A percentile compares a stretch with the other conserved stretches of the same genome.
phyloP scores from a whole-genome alignment of 1,140 invertebrate species.

The Propsilocerus akamusi region DNA sequence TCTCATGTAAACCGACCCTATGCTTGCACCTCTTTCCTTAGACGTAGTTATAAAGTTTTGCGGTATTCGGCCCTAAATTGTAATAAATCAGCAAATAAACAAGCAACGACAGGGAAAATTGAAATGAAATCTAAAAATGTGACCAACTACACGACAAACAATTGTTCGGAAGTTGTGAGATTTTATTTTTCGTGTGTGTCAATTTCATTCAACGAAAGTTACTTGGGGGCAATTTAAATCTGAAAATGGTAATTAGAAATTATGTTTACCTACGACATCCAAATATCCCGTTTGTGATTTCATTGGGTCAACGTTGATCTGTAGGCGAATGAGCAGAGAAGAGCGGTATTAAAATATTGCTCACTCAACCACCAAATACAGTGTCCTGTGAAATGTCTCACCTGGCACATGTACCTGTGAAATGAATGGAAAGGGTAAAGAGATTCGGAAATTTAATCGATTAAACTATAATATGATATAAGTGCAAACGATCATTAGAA shows the following conservation, averaged over 20 bases:
- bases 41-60: too few species aligned
- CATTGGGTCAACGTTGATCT: constrained; percentile 76
- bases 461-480: not conserved
- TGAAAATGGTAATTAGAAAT: too few species aligned
- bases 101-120: constrained; percentile 2
- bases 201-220: too few species aligned
- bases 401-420: not conserved
- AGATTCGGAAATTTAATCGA: not conserved
- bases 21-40: too few species aligned
- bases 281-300: constrained; percentile 67
- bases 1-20: too few species aligned
- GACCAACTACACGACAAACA: too few species aligned
- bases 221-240: too few species aligned
- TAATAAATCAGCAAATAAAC: not conserved
- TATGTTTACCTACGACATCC: constrained; percentile 54
- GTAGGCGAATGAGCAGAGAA: constrained; percentile 27
- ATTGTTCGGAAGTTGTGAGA: too few species aligned
- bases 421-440: not conserved
- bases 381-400: not conserved
- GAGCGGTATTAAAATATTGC: too few species aligned
- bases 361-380: not conserved
- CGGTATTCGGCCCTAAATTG: too few species aligned
- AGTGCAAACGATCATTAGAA: not conserved
- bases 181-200: too few species aligned
- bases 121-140: not conserved